Base-by-base conservation (phyloP, 2,113 vertebrate species). In the Hemibagrus wyckioides region DNA sequence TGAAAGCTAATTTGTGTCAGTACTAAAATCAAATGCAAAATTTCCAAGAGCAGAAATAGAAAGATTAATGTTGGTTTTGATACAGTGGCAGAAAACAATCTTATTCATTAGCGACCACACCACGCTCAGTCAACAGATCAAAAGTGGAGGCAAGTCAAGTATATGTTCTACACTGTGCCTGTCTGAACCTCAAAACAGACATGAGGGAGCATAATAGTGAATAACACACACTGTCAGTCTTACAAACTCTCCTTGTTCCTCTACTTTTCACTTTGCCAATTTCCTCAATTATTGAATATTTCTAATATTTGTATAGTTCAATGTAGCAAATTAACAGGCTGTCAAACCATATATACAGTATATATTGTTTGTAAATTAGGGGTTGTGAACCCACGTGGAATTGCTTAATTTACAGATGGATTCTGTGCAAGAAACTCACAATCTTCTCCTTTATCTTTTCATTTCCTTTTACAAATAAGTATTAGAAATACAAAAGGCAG, bases 41-140 rank as follows among this genome's bases (percentile, higher is more conserved):
- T 25, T 88, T 84, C 57, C 3, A 80, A 21, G 63, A 81, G 81
- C 61, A 81, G 76, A 88, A 59, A 82, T 41, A 77, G 7, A 67
- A 57, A 39, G 28, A 83, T 83, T 82, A 75, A 61, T 33, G 30
- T n/a, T 77, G 75, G 10, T n/a, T 63, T 63, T 63, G 11, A n/a
- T 63, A 11, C 28, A 63, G 61, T 63, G 61, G 10, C 28, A 3
- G 28, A 63, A 63, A n/a, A 63, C 9, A 61, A 1, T 28, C 61
- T 63, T n/a, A 2, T 13, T 33, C 14, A 67, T 33, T 33, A 33
- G 63, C 2, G 63, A 67, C 6, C 4, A 65, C n/a, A 33, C 13
- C 11, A 67, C 1, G 33, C 17, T 59, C 11, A 57, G 4, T 59
- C 44, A 44, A 54, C 39, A 33, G 52, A 59, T 80, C 33, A 79